A percentile compares a stretch with the other conserved stretches of the same genome.
Evolutionary conservation across 2,797 vertebrate species (phyloP).

Genomic region (Bradypus variegatus): DNA sequence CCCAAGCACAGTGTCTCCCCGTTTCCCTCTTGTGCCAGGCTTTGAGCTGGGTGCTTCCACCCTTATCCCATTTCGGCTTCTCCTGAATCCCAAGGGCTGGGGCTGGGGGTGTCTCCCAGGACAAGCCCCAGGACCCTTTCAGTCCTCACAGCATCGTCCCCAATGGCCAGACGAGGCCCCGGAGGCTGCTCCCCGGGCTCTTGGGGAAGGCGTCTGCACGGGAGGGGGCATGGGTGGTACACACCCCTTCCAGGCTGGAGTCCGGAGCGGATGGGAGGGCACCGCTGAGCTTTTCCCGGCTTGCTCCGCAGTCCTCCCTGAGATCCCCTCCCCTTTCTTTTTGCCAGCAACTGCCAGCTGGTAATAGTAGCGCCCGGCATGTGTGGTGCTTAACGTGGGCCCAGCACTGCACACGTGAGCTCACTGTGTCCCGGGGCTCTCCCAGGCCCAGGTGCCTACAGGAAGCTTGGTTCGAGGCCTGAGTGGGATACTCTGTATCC

Average conservation of each 20-base stretch:
- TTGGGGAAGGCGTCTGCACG: no score
- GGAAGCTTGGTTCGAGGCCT: neutral
- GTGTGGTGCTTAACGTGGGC: accelerated
- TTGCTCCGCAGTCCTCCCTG: neutral
- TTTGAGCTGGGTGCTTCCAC: neutral
- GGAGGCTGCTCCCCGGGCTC: neutral
- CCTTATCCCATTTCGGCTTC: neutral
- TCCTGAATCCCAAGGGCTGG: accelerated
- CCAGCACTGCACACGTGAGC: accelerated
- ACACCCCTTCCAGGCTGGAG: neutral
- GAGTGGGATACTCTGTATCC: accelerated
- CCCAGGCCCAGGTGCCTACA: neutral
- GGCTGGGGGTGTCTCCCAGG: no score
- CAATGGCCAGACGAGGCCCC: neutral
- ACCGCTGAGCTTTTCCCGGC: neutral
- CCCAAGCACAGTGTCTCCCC: accelerated
- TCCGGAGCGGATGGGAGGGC: no score
- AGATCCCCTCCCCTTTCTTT: neutral
- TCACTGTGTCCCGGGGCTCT: no score
- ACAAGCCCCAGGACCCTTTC: no score
- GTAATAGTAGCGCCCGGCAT: accelerated
- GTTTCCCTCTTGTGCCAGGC: neutral
- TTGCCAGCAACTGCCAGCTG: neutral
- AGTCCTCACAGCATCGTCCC: no score
- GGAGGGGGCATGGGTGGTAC: no score